Base-by-base conservation (phyloP, 1,140 invertebrate species). In the Diachasmimorpha longicaudata region DNA sequence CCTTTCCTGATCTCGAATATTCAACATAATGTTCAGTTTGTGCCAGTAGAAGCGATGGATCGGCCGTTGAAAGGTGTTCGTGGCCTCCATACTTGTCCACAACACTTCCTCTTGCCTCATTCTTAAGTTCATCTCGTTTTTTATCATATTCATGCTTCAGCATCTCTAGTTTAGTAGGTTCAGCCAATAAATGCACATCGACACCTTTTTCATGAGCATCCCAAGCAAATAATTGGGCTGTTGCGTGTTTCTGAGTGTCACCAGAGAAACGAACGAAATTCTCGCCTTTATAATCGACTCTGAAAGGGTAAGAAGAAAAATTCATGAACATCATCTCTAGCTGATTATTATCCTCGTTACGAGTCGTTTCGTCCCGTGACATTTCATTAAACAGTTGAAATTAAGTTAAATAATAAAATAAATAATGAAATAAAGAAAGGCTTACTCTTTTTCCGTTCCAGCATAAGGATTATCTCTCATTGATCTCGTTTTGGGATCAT, bases 381-480 rank as follows among this genome's bases (percentile, higher is more conserved):
- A n/a, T n/a, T n/a, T n/a, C n/a, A n/a, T n/a, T n/a, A n/a, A n/a
- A n/a, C n/a, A 31, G 31, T 3, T 6, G 31, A 31, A 31, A 31
- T 31, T 3, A 31, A 3, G 6, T 31, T 31, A 31, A n/a, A 31
- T 31, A 31, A 31, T 31, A 31, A 31, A 3, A 31, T 31, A 6
- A 31, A 31, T 31, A 31, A 31, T 31, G 31, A 31, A 31, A 31
- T 31, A 6, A 31, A 31, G 31, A 31, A 31, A n/a, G 2, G 31
- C 31, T 31, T 87, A 95, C 91, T 96, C 95, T 79, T 92, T 89
- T 2, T 92, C 92, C 25, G 91, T 91, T 21, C 89, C 89, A 16
- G 79, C 93, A 84, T 97, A 96, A 5, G 98, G 98, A 91, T 99
- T 99, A 82, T 99, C 98, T 74, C 98, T 93, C 99, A 99, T 99